Conservation (phyloP, 1,140 invertebrate species). For the Helicoverpa zea region DNA sequence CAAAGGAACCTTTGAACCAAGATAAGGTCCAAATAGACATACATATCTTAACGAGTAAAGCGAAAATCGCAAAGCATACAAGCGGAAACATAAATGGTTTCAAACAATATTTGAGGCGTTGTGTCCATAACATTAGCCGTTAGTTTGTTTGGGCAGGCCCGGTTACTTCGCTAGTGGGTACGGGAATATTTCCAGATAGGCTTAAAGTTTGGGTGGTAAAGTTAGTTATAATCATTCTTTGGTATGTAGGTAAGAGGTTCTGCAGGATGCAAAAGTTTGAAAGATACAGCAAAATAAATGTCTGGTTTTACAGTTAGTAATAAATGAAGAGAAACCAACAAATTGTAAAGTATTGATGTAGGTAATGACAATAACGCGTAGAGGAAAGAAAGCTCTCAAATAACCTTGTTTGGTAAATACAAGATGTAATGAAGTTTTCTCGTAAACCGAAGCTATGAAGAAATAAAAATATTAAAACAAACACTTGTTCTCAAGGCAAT, state of each 20-base stretch:
- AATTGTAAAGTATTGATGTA: too few relatives aligned
- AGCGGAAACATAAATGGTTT: conserved; percentile 39
- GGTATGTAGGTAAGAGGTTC: too few relatives aligned
- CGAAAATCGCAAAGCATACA: conserved; percentile 24
- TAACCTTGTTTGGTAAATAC: too few relatives aligned
- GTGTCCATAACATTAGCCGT: conserved; percentile 37
- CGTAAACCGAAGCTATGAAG: not conserved
- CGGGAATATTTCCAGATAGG: not conserved
- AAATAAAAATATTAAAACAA: conserved; percentile 18
- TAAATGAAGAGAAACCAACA: too few relatives aligned
- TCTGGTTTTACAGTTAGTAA: too few relatives aligned
- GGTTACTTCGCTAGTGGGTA: not conserved
- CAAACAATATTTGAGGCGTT: conserved; percentile 43
- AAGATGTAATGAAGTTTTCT: not conserved
- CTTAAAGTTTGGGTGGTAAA: not conserved
- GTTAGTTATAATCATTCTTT: too few relatives aligned
- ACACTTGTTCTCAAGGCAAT: conserved; percentile 19
- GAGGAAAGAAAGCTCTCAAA: too few relatives aligned
- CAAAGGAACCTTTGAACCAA: conserved; percentile 10
- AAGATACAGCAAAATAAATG: too few relatives aligned
- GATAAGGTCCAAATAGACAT: not conserved
- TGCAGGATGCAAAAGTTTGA: too few relatives aligned
- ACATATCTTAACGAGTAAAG: conserved; percentile 29
- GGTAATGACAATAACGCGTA: not conserved
- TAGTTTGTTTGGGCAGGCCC: conserved; percentile 16